Conservation (phyloP, 2,888 invertebrate genomes). For the Drosophila paramelanica region DNA sequence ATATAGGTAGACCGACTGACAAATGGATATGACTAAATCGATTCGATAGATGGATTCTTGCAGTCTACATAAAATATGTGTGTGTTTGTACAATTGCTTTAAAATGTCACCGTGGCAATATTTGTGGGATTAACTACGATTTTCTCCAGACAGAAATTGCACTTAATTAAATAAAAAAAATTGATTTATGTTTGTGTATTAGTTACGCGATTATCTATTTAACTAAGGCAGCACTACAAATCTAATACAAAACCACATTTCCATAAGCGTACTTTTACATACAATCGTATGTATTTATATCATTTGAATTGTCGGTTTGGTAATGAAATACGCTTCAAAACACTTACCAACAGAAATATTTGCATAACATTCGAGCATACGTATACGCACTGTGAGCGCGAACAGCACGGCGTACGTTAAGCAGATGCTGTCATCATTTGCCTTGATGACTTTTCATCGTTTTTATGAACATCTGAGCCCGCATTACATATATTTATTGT, state of each 20-base stretch:
- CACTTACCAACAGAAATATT: no score
- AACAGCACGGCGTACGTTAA: conserved; percentile 5
- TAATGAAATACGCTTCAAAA: no score
- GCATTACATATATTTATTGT: conserved; percentile 49
- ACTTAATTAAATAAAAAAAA: neutral
- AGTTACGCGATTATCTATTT: neutral
- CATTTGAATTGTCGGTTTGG: neutral
- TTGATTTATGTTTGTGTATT: neutral
- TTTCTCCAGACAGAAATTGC: neutral
- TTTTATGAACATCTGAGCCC: neutral
- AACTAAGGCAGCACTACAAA: neutral
- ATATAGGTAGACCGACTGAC: no score
- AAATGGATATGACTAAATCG: no score
- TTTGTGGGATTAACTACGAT: neutral
- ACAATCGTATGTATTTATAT: neutral
- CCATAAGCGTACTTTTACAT: no score
- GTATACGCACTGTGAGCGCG: neutral
- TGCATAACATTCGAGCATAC: neutral
- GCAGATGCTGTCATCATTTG: conserved; percentile 2
- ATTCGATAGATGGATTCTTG: neutral
- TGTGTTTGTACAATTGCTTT: neutral
- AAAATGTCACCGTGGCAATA: neutral
- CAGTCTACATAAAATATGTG: neutral
- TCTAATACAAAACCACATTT: neutral
- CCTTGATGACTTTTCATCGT: no score